phyloP scores from a whole-genome alignment of 2,888 invertebrate genomes.

The Drosophila eohydei region DNA sequence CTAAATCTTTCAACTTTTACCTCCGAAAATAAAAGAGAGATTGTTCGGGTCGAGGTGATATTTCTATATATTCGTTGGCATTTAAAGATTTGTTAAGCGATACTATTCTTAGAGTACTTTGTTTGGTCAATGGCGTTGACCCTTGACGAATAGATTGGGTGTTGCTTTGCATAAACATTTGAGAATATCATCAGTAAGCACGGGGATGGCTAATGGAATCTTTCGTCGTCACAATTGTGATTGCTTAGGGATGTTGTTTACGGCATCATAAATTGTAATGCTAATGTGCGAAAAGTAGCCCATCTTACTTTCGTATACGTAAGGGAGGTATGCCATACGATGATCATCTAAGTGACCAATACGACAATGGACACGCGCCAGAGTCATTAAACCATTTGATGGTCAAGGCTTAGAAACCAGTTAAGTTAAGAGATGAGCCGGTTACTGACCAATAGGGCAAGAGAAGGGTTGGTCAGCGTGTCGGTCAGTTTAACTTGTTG shows the following conservation, averaged over 20 bases:
- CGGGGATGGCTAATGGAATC: constrained; percentile 28
- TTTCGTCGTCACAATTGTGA: constrained; percentile 24
- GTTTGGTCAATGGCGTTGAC: constrained; percentile 46
- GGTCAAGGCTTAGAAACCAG: constrained; percentile 62
- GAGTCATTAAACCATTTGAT: constrained; percentile 38
- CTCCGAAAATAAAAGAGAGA: background rate
- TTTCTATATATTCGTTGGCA: constrained; percentile 46
- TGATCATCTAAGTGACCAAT: constrained; percentile 45
- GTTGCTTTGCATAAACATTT: constrained; percentile 35
- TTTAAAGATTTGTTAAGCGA: constrained; percentile 18
- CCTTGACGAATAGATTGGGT: constrained; percentile 29
- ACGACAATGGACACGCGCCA: constrained; percentile 59
- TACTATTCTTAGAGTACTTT: constrained; percentile 10
- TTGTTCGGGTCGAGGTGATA: constrained; percentile 17
- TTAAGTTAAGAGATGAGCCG: constrained; percentile 37
- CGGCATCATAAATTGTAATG: constrained; percentile 51
- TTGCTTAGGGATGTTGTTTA: constrained; percentile 7
- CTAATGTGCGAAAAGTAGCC: constrained; percentile 56
- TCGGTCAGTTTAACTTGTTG: constrained; percentile 31
- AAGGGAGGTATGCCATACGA: constrained; percentile 22
- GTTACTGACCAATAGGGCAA: background rate
- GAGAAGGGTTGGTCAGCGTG: constrained; percentile 47
- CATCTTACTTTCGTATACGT: background rate
- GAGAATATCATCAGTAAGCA: constrained; percentile 34
- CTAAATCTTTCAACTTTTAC: constrained; percentile 37